Percentiles rank a stretch among this genome's conserved stretches.
These are phyloP conservation scores for Drymonia ruficornis DNA, from an alignment of 2,888 invertebrate genomes.

Conservation along the genomic window DNA sequence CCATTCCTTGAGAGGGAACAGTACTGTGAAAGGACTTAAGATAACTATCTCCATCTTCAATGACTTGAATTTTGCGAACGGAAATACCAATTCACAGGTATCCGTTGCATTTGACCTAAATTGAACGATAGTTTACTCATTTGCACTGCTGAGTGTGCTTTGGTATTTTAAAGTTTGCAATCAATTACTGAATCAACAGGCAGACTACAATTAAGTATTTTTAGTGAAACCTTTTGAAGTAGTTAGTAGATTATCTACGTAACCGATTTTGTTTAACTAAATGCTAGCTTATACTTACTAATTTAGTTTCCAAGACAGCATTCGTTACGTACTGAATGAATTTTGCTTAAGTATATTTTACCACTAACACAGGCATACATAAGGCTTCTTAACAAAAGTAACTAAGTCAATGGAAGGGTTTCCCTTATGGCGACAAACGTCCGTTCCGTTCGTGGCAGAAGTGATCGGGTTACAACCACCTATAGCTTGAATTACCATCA, in stretches of 20 bases:
- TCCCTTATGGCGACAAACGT: slow-evolving; percentile 32
- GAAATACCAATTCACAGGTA: slow-evolving; percentile 19
- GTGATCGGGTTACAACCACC: slow-evolving; percentile 47
- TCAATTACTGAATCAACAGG: slow-evolving; percentile 44
- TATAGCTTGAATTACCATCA: slow-evolving; percentile 23
- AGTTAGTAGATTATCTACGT: no score
- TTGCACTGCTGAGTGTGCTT: slow-evolving; percentile 31
- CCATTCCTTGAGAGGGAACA: slow-evolving; percentile 31
- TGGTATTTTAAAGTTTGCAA: slow-evolving; percentile 33
- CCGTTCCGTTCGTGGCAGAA: slow-evolving; percentile 32
- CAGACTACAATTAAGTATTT: neutral
- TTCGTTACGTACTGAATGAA: neutral
- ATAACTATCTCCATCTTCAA: slow-evolving; percentile 9
- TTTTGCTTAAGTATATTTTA: neutral
- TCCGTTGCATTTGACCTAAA: slow-evolving; percentile 38
- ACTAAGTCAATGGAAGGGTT: slow-evolving; percentile 71
- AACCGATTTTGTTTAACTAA: no score
- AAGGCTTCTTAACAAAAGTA: slow-evolving; percentile 69
- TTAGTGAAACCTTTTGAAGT: no score
- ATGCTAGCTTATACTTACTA: no score
- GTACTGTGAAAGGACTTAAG: slow-evolving; percentile 26
- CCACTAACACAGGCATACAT: slow-evolving; percentile 41
- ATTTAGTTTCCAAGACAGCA: no score
- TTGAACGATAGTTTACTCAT: slow-evolving; percentile 25
- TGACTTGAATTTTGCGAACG: slow-evolving; percentile 26